Base-by-base conservation (phyloP, 2,888 invertebrate species). In the Hypsopygia costalis region DNA sequence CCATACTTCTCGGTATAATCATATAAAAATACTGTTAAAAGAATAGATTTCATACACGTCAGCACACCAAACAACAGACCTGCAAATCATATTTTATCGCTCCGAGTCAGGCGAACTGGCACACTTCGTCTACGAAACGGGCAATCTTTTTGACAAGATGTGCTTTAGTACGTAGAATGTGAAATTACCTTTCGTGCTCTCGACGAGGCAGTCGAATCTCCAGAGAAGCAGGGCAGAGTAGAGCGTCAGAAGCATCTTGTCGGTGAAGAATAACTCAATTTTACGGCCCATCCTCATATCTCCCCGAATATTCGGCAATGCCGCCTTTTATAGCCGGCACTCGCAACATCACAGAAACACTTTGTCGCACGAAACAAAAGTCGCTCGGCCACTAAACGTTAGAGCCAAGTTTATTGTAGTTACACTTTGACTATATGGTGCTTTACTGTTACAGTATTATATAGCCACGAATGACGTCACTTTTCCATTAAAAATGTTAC, bases 161-260 rank as follows among this genome's bases (percentile, higher is more conserved):
- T 12, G 8, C 1, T 25, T 25, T 25, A 25, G 25, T 1, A n/a
- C 8, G 6, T 25, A 1, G 25, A 25, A 25, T n/a, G 25, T 25
- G 25, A 25, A 25, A 61, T 76, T 77, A 87, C 87, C 87, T 85
- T 81, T 87, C 44, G 82, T 81, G 58, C 83, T 86, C 55, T 83
- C 87, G 47, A 82, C 88, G 55, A 77, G 74, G 51, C 75, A 78
- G 73, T 86, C 85, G 51, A 85, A 69, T 63, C 81, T 78, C 82
- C 82, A 86, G 49, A 87, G 77, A 57, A 87, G 76, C 52, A 88
- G 53, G 38, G 78, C 77, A 39, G 72, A 62, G 62, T 77, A 86
- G 38, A 82, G 43, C 41, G 78, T 81, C 48, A 81, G 71, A 43
- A 86, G 67, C 85, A 87, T 86, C 65, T 85, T 87, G 79, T 69